A percentile compares a stretch with the other conserved stretches of the same genome.
Conservation (phyloP, 2,888 invertebrate species). For the Mactromeris polynyma region DNA sequence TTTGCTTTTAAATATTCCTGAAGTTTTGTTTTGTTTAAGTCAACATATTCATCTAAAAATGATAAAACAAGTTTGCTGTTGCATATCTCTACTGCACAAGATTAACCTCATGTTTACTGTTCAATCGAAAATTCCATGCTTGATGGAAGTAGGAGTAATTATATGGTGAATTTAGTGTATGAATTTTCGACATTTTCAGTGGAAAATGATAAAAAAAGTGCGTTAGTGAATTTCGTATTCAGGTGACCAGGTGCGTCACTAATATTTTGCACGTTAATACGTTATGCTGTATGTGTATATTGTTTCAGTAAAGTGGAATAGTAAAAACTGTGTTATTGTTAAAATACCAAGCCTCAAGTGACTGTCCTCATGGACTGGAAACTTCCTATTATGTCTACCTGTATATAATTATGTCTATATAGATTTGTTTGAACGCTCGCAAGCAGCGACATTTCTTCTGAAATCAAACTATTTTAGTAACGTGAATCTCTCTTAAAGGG, state of each 20-base stretch:
- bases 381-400: too few relatives aligned
- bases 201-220: neutral
- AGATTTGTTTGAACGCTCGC: too few relatives aligned
- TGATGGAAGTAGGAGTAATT: neutral
- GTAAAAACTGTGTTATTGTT: conserved; percentile 28
- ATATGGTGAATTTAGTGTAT: conserved; percentile 9
- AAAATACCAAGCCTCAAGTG: too few relatives aligned
- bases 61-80: neutral
- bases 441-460: too few relatives aligned
- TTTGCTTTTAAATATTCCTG: neutral
- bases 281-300: conserved; percentile 67
- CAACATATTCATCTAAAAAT: neutral
- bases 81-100: neutral
- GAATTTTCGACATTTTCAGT: conserved; percentile 1
- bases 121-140: neutral
- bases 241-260: conserved; percentile 24
- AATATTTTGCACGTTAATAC: conserved; percentile 59
- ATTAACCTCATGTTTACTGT: neutral
- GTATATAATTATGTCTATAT: too few relatives aligned
- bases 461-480: too few relatives aligned
- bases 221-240: conserved; percentile 13
- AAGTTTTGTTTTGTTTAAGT: neutral
- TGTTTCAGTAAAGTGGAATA: conserved; percentile 72
- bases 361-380: too few relatives aligned
- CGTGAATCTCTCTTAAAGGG: too few relatives aligned